A percentile compares a stretch with the other conserved stretches of the same genome.
Evolutionary conservation across 2,888 invertebrate genomes (phyloP).

Genomic region (Phasia obesa): DNA sequence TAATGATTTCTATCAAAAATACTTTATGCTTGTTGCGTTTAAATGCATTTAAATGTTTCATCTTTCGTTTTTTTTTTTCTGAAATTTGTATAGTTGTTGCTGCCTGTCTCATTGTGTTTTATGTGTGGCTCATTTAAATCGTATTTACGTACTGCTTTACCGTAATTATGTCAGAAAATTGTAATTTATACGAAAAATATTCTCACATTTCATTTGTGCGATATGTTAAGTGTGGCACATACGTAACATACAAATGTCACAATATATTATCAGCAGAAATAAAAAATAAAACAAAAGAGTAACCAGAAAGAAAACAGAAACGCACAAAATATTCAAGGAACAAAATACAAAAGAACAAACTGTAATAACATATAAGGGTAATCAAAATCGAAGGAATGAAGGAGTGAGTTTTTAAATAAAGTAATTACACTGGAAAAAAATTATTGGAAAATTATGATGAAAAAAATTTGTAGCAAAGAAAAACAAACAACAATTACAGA

Average conservation of each 20-base stretch:
- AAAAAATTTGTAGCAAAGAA: not conserved
- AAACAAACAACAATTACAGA: no score
- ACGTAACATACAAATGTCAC: slow-evolving; percentile 73
- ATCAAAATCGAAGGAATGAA: slow-evolving; percentile 36
- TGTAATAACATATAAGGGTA: slow-evolving; percentile 35
- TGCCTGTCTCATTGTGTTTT: slow-evolving; percentile 55
- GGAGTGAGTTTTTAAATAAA: slow-evolving; percentile 36
- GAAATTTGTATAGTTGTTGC: slow-evolving; percentile 10
- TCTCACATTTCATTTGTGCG: slow-evolving; percentile 72
- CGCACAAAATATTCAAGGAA: slow-evolving; percentile 11
- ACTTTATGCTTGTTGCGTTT: slow-evolving; percentile 66
- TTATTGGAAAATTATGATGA: not conserved
- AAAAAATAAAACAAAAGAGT: slow-evolving; percentile 2
- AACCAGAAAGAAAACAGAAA: slow-evolving; percentile 26
- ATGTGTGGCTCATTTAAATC: slow-evolving; percentile 71
- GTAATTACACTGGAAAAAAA: slow-evolving; percentile 35
- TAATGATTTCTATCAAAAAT: slow-evolving; percentile 70
- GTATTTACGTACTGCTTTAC: slow-evolving; percentile 72
- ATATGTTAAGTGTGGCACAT: slow-evolving; percentile 58
- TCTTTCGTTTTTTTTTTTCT: slow-evolving; percentile 22
- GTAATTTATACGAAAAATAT: slow-evolving; percentile 74
- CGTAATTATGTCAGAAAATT: slow-evolving; percentile 74
- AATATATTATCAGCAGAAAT: slow-evolving; percentile 71
- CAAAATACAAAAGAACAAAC: slow-evolving; percentile 26
- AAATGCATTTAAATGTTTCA: slow-evolving; percentile 50